Conservation (phyloP, 2,888 invertebrate species). For the Parnassius apollo region DNA sequence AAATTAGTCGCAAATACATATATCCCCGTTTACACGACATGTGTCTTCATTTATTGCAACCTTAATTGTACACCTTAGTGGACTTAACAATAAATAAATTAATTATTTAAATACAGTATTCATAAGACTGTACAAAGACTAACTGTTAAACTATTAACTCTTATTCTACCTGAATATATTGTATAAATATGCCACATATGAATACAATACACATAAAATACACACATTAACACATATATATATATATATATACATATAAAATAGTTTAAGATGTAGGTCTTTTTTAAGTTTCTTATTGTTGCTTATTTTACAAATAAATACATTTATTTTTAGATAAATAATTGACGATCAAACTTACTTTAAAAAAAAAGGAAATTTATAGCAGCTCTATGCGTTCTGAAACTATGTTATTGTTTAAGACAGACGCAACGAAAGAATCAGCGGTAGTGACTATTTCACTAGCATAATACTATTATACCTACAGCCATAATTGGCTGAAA, state of each 20-base stretch:
- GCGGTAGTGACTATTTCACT: conserved; percentile 9
- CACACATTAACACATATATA: too few species aligned
- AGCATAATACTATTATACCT: background rate
- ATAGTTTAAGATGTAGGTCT: background rate
- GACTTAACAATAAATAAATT: too few species aligned
- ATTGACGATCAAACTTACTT: background rate
- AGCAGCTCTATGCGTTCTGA: conserved; percentile 11
- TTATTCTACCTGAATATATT: too few species aligned
- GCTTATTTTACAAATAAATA: background rate
- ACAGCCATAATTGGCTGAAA: conserved; percentile 1
- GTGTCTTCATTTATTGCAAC: too few species aligned
- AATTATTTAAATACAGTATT: too few species aligned
- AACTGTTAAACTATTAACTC: too few species aligned
- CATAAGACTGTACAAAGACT: too few species aligned
- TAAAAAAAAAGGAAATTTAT: background rate
- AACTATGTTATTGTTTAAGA: conserved; percentile 17
- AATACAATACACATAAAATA: too few species aligned
- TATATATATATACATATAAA: background rate
- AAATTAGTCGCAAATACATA: too few species aligned
- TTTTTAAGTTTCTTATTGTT: background rate
- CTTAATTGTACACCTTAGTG: too few species aligned
- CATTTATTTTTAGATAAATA: background rate
- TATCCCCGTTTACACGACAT: too few species aligned
- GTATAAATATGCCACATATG: too few species aligned
- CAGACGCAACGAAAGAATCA: conserved; percentile 23